Conservation (phyloP, 2,797 vertebrate species). For the Spizella passerina region DNA sequence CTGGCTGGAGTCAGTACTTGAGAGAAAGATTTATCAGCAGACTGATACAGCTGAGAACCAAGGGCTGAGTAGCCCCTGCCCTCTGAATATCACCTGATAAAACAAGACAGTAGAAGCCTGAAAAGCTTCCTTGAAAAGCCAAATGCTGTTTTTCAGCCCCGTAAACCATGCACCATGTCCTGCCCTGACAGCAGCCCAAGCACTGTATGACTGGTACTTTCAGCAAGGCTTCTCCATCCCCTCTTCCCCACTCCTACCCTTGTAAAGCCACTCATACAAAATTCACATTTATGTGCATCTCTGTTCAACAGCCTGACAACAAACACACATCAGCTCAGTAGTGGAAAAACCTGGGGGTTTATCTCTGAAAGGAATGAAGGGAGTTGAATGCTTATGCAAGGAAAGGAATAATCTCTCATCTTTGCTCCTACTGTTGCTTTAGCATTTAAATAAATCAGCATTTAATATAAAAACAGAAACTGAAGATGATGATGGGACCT, state of each 20-base stretch:
- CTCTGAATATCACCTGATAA: background rate
- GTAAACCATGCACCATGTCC: accelerated
- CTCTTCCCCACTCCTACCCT: background rate
- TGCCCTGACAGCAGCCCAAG: background rate
- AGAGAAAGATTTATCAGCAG: accelerated
- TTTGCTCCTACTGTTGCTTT: background rate
- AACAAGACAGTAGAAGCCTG: background rate
- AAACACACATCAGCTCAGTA: background rate
- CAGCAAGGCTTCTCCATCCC: background rate
- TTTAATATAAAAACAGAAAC: background rate
- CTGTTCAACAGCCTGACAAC: background rate
- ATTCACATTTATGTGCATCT: background rate
- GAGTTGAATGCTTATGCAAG: background rate
- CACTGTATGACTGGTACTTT: accelerated
- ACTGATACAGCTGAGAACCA: background rate
- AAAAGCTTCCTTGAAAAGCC: background rate
- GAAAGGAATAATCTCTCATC: background rate
- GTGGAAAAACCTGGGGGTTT: background rate
- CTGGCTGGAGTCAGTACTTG: background rate
- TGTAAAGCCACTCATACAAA: background rate
- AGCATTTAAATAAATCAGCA: background rate
- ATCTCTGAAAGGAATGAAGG: background rate
- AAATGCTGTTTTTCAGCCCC: background rate
- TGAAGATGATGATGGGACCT: background rate
- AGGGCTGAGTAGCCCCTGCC: background rate